Evolutionary conservation across 2,113 vertebrate species (phyloP).

Genomic region (Pyrgilauda ruficollis): DNA sequence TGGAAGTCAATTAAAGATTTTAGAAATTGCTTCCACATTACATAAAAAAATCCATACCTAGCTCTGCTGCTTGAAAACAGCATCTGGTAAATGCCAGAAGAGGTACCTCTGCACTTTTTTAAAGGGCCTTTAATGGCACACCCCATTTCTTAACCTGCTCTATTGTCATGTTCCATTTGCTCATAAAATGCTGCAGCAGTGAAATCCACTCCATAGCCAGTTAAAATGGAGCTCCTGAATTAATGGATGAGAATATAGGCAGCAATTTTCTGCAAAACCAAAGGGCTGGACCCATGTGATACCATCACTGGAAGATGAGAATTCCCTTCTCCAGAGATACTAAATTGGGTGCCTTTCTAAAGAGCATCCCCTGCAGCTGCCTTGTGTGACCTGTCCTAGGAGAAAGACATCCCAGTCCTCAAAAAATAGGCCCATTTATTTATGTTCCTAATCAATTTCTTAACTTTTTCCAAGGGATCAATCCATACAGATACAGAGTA

Average conservation of each 20-base stretch:
- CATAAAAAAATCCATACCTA: background rate
- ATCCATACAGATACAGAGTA: background rate
- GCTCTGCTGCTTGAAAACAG: background rate
- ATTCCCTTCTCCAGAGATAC: background rate
- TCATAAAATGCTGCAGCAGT: background rate
- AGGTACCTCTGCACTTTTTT: background rate
- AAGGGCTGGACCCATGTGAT: rapidly evolving
- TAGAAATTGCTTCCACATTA: background rate
- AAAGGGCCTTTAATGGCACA: background rate
- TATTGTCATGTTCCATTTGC: background rate
- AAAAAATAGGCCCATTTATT: background rate
- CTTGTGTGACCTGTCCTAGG: background rate
- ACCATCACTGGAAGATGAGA: background rate
- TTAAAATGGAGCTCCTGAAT: background rate
- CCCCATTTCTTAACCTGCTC: background rate
- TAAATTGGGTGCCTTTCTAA: background rate
- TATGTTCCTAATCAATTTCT: background rate
- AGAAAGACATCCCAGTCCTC: background rate
- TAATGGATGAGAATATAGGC: background rate
- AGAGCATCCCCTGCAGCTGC: background rate
- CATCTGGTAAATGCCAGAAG: background rate
- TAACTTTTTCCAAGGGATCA: background rate
- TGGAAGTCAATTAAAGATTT: constrained; percentile 4
- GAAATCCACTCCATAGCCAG: background rate
- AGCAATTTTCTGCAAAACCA: background rate